These are phyloP conservation scores for Mola mola DNA, from an alignment of 2,113 vertebrate genomes.

Conservation along the genomic window DNA sequence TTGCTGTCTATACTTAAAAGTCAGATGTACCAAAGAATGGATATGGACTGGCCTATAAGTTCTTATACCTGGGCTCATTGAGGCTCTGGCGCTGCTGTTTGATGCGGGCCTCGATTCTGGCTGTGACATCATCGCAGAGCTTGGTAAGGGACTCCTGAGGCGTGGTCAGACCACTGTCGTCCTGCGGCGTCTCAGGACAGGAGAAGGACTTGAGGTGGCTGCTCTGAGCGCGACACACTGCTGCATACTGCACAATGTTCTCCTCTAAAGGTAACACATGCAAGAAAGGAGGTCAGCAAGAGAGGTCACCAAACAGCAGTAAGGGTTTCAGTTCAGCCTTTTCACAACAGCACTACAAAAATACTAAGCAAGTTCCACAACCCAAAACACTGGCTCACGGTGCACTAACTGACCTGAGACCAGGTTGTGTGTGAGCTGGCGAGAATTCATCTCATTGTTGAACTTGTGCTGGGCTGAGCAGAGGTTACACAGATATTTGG, in stretches of 20 bases:
- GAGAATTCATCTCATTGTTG: constrained; percentile 86
- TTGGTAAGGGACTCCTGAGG: constrained; percentile 74
- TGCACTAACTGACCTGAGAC: constrained; percentile 76
- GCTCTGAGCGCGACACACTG: constrained; percentile 70
- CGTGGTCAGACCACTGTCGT: constrained; percentile 69
- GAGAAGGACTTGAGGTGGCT: constrained; percentile 77
- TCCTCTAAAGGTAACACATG: constrained; percentile 55
- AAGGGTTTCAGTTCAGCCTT: not conserved
- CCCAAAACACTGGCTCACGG: too few relatives aligned
- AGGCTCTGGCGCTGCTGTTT: constrained; percentile 60
- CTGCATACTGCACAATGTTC: constrained; percentile 66
- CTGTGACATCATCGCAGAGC: constrained; percentile 80
- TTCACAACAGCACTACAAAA: not conserved
- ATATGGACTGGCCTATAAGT: not conserved
- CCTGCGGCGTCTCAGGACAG: constrained; percentile 80
- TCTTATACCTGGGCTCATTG: constrained; percentile 62
- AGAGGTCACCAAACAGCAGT: not conserved
- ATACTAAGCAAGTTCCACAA: too few relatives aligned
- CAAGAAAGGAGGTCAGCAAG: not conserved
- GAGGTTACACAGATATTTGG: constrained; percentile 87
- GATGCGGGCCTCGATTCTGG: constrained; percentile 70
- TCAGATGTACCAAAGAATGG: not conserved
- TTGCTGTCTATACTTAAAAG: not conserved
- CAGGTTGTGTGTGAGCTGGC: constrained; percentile 75
- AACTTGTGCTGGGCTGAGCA: constrained; percentile 91